Evolutionary conservation across 2,113 vertebrate species (phyloP), one percentile per base, ranked within the genome.

Genomic region (Sinocyclocheilus anophthalmus): DNA sequence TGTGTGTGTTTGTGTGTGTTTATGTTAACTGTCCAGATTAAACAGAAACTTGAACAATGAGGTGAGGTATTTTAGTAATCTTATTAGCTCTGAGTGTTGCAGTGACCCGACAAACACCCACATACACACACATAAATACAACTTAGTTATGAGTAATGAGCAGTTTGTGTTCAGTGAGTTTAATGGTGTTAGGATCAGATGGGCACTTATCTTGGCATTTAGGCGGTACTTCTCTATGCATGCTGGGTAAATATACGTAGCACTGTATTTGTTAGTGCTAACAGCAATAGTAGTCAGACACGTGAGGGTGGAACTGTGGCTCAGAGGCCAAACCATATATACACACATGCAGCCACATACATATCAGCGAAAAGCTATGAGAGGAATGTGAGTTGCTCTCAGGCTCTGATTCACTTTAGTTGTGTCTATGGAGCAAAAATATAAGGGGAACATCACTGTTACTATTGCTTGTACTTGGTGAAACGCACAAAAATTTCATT

Each of bases 61-160:
- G 72, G 83, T n/a, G 8, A 57, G 61, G 24, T 26, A 18, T 82
- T 82, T 77, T 76, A 86, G 30, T 86, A n/a, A 83, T 83, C 67
- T 84, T 20, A 84, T 87, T 85, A 42, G 79, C 33, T 61, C 20
- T 12, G 30, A 57, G 39, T 45, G 9, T 80, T 50, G 61, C 42
- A 5, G 39, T 61, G 72, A 82, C 78, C 65, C 76, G 13, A n/a
- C n/a, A n/a, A n/a, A n/a, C n/a, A n/a, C n/a, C n/a, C n/a, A 73
- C 20, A 79, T 75, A 50, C 73, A 65, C 84, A 50, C 63, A 50
- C 8, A 18, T 57, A 50, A 70, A 37, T 79, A 57, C 14, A 33
- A 13, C 48, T 72, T n/a, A 9, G 79, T 81, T 81, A 67, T 30
- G 37, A 48, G 37, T 81, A 57, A 57, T 37, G 63, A 84, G 11